Percentiles rank a stretch among this genome's conserved stretches.
These are phyloP conservation scores for Wasmannia auropunctata DNA, from an alignment of 1,140 invertebrate genomes.

Conservation along the genomic window DNA sequence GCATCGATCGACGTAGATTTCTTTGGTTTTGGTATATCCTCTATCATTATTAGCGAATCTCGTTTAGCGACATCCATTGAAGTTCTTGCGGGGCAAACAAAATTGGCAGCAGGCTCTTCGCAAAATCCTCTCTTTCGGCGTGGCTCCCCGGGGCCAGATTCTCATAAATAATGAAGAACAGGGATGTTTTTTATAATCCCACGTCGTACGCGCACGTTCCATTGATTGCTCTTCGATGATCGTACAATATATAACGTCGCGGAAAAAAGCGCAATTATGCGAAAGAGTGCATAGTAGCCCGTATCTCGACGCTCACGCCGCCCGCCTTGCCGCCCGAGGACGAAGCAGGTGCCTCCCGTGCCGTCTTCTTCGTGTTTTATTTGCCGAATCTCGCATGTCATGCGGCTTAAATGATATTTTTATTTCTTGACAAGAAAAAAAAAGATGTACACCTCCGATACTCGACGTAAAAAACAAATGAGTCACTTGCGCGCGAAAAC, in stretches of 20 bases:
- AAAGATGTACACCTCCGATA: background rate
- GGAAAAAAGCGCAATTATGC: slow-evolving; percentile 72
- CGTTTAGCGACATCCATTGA: background rate
- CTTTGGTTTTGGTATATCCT: background rate
- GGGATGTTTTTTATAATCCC: background rate
- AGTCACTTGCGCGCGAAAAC: background rate
- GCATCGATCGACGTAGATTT: background rate
- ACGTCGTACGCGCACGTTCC: slow-evolving; percentile 15
- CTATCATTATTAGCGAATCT: background rate
- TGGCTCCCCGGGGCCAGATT: background rate
- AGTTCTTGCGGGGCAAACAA: background rate
- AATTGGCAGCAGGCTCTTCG: background rate
- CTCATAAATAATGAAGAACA: slow-evolving; percentile 1
- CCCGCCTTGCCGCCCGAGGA: background rate
- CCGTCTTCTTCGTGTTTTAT: slow-evolving; percentile 41
- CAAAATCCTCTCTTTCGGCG: background rate
- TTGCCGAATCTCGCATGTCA: slow-evolving; percentile 53
- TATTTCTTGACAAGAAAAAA: background rate
- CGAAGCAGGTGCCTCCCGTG: slow-evolving; percentile 29
- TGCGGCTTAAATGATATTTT: slow-evolving; percentile 46
- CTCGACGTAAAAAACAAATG: slow-evolving; percentile 15
- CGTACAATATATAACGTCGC: slow-evolving; percentile 56
- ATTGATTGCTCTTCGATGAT: slow-evolving; percentile 65
- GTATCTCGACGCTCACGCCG: slow-evolving; percentile 20
- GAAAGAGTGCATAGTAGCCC: slow-evolving; percentile 56